These are phyloP conservation scores for Leuciscus idus DNA, from an alignment of 2,113 vertebrate species.

Conservation along the genomic window DNA sequence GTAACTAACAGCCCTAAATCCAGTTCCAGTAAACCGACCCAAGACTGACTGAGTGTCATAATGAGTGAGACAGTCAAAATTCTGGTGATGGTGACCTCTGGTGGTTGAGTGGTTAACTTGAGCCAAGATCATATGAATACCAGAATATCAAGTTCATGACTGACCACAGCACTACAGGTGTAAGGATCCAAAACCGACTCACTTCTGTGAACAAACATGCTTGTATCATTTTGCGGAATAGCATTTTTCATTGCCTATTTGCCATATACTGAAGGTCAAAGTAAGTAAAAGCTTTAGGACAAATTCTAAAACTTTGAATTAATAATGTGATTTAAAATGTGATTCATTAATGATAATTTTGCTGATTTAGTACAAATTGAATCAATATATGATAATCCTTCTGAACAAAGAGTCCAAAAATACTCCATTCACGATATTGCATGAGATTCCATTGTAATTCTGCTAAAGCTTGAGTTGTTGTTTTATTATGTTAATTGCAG, in stretches of 20 bases:
- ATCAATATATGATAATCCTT: no score
- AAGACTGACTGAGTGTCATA: background rate
- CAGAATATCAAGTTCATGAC: background rate
- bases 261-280: background rate
- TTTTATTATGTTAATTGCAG: background rate
- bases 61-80: background rate
- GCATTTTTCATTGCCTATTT: background rate
- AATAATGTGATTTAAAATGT: background rate
- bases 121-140: background rate
- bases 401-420: no score
- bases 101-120: background rate
- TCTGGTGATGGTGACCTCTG: background rate
- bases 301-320: background rate
- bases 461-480: background rate
- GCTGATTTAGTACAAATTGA: no score
- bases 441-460: background rate
- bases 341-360: background rate
- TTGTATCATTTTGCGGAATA: background rate
- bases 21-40: background rate
- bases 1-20: background rate
- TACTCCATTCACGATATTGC: no score
- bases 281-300: background rate
- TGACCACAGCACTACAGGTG: background rate
- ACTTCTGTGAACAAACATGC: constrained; percentile 6
- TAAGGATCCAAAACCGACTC: background rate